Evolutionary conservation across 1,140 invertebrate species (phyloP).

Genomic region (Cotesia glomerata): DNA sequence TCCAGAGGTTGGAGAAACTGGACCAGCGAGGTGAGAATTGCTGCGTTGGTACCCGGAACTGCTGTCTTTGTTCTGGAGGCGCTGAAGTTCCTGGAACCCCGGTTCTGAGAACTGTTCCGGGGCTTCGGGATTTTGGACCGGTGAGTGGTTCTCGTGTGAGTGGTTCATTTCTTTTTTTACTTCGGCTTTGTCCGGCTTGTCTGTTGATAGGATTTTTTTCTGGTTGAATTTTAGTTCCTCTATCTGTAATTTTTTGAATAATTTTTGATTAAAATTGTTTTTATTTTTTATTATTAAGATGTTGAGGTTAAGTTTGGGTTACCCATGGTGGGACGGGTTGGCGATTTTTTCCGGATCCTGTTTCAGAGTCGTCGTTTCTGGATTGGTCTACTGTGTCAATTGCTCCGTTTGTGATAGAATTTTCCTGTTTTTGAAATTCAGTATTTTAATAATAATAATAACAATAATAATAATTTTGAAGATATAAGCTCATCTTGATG

Average conservation of each 20-base stretch:
- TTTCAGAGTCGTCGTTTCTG: conserved; percentile 50
- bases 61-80: conserved; percentile 31
- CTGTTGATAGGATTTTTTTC: conserved; percentile 43
- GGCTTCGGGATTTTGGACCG: conserved; percentile 34
- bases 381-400: conserved; percentile 44
- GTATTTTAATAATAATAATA: conserved; percentile 10
- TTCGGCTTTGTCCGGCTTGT: conserved; percentile 47
- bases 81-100: conserved; percentile 41
- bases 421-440: conserved; percentile 43
- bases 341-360: conserved; percentile 45
- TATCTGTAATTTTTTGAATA: conserved; percentile 39
- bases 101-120: conserved; percentile 36
- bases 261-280: neutral
- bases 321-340: conserved; percentile 56
- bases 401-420: conserved; percentile 53
- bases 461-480: neutral
- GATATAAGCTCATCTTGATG: too few species aligned
- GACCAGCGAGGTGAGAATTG: conserved; percentile 34
- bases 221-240: conserved; percentile 60
- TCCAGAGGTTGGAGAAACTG: conserved; percentile 33
- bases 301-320: conserved; percentile 1
- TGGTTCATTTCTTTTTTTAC: conserved; percentile 47
- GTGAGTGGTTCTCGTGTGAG: conserved; percentile 36
- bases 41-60: conserved; percentile 27
- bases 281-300: neutral